Conservation (phyloP, 2,888 invertebrate genomes). For the Pyralis farinalis region DNA sequence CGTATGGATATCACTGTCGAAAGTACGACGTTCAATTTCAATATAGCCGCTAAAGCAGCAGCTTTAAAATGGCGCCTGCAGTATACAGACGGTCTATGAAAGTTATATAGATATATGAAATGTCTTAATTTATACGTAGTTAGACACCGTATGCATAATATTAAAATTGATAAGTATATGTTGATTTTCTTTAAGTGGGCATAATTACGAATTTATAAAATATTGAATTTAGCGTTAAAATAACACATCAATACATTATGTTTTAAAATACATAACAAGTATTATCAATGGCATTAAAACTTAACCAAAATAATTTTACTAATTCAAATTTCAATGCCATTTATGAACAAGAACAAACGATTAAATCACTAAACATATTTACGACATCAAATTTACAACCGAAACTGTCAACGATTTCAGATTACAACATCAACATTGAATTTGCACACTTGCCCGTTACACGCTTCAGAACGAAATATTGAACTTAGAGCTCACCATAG, state of each 20-base stretch:
- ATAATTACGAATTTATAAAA: background rate
- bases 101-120: no score
- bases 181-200: no score
- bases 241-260: background rate
- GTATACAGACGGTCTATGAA: no score
- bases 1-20: background rate
- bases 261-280: background rate
- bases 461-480: no score
- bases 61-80: no score
- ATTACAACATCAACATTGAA: constrained; percentile 33
- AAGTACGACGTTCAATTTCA: no score
- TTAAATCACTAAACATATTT: constrained; percentile 4
- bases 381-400: constrained; percentile 43
- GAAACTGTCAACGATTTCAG: constrained; percentile 31
- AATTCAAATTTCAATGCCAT: no score
- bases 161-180: no score
- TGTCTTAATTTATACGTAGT: no score
- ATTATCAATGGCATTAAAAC: background rate
- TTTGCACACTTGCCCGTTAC: constrained; percentile 44
- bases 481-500: no score
- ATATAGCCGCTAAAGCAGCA: no score
- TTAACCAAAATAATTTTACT: background rate
- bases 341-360: background rate
- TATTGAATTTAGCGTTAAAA: background rate
- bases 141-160: no score